A percentile compares a stretch with the other conserved stretches of the same genome.
Evolutionary conservation across 2,113 vertebrate genomes (phyloP).

Genomic region (Stegostoma tigrinum): DNA sequence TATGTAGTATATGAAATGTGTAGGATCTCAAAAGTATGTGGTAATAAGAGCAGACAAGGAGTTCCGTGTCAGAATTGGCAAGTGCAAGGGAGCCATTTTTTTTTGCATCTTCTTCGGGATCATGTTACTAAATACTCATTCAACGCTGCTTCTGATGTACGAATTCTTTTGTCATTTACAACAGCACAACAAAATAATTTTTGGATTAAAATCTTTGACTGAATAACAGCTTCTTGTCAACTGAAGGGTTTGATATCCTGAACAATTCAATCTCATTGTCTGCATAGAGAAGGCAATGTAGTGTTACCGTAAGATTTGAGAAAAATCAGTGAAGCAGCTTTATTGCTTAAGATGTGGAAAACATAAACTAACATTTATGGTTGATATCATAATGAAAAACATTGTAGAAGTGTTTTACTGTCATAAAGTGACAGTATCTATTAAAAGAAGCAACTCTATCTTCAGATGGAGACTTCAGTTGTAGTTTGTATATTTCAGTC

Average conservation of each 20-base stretch:
- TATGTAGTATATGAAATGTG: not conserved
- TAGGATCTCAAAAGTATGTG: not conserved
- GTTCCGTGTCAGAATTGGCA: slow-evolving; percentile 42
- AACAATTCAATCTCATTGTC: not conserved
- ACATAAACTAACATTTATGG: not conserved
- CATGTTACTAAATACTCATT: slow-evolving; percentile 35
- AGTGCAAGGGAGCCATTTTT: slow-evolving; percentile 43
- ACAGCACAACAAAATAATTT: not conserved
- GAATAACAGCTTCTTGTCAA: not conserved
- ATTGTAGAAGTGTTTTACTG: not conserved
- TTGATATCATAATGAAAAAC: not conserved
- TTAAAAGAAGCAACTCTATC: not conserved
- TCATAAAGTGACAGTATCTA: not conserved
- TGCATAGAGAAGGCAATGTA: not conserved
- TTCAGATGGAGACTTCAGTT: not conserved
- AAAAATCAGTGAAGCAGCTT: not conserved
- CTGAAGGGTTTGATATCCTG: not conserved
- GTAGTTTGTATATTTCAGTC: not conserved
- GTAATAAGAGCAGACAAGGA: not conserved
- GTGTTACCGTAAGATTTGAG: not conserved
- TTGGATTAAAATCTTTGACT: not conserved
- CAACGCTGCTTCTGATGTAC: not conserved
- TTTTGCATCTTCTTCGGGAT: slow-evolving; percentile 53
- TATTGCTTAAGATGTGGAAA: not conserved
- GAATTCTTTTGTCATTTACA: not conserved